Conservation (phyloP, 2,113 vertebrate species). For the Rafetus swinhoei region DNA sequence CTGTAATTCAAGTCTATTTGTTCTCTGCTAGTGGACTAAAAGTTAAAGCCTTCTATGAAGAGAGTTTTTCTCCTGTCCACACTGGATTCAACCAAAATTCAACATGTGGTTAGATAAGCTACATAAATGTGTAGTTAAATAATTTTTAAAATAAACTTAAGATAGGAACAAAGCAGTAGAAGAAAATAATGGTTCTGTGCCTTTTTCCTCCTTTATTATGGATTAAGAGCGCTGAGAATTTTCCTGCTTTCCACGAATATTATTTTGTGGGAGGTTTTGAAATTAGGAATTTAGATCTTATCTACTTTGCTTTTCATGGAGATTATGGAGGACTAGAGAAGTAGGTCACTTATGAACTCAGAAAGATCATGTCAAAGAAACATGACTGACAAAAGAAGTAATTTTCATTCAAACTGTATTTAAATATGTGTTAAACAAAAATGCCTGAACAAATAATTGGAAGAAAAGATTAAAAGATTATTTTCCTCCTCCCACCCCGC, state of each 20-base stretch:
- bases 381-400: too few relatives aligned
- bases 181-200: neutral
- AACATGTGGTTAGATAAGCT: neutral
- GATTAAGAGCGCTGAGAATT: neutral
- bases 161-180: neutral
- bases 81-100: neutral
- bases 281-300: neutral
- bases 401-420: neutral
- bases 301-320: neutral
- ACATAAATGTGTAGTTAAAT: neutral
- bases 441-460: neutral
- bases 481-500: neutral
- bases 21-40: neutral
- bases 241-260: neutral
- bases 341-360: neutral
- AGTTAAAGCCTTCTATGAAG: accelerated
- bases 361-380: neutral
- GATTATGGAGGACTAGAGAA: neutral
- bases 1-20: conserved; percentile 19
- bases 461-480: neutral
- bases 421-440: neutral
- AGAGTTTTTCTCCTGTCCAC: neutral
- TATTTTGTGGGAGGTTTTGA: neutral
- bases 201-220: neutral
- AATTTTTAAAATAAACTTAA: neutral